A percentile compares a stretch with the other conserved stretches of the same genome.
Evolutionary conservation across 1,140 invertebrate genomes (phyloP).

Genomic region (Lepidotrigona ventralis): DNA sequence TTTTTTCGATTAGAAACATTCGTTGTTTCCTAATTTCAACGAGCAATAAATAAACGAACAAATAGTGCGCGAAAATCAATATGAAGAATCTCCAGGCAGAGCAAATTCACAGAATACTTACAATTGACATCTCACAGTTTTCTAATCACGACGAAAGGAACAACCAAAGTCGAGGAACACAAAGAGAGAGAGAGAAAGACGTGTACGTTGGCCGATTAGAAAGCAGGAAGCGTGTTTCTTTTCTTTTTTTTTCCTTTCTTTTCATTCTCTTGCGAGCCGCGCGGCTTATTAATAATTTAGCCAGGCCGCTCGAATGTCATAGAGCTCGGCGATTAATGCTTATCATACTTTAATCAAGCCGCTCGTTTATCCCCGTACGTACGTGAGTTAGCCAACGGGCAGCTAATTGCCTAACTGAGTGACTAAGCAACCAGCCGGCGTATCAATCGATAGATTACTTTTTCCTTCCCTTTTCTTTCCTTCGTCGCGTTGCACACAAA

Average conservation of each 20-base stretch:
- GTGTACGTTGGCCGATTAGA: not conserved
- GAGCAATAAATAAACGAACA: not conserved
- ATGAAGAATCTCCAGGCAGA: not conserved
- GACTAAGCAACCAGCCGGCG: constrained; percentile 24
- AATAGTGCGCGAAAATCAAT: not conserved
- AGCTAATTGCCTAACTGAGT: constrained; percentile 33
- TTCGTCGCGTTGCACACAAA: not conserved
- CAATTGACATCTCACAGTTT: not conserved
- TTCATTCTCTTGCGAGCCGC: not conserved
- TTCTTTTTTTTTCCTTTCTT: not conserved
- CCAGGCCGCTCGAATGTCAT: constrained; percentile 13
- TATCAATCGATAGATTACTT: constrained; percentile 30
- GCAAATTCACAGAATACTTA: too few species aligned
- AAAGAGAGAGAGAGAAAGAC: not conserved
- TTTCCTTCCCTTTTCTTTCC: not conserved
- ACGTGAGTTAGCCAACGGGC: not conserved
- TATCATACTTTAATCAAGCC: constrained; percentile 29
- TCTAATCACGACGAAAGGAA: not conserved
- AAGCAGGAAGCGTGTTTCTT: constrained; percentile 22
- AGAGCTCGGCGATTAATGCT: constrained; percentile 15
- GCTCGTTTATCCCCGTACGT: constrained; percentile 4
- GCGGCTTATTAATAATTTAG: constrained; percentile 12
- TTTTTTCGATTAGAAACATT: too few species aligned
- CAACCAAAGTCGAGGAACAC: not conserved
- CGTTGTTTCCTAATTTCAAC: not conserved